Conservation (phyloP, 2,113 vertebrate genomes). For the Protomyctophum bolini region DNA sequence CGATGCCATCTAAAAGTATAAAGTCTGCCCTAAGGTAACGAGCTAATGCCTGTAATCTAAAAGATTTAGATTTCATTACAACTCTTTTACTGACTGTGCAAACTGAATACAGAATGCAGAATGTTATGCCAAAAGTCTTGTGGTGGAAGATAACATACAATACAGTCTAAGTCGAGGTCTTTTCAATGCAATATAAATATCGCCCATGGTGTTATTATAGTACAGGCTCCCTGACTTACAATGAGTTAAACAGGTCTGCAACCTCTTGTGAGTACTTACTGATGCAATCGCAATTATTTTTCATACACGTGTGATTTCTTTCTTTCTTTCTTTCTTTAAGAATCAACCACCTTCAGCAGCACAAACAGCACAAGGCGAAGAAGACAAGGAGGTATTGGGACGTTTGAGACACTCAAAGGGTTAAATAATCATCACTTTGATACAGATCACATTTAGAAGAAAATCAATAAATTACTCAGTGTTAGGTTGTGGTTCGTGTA, state of each 20-base stretch:
- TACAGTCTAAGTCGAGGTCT: too few relatives aligned
- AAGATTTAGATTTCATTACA: neutral
- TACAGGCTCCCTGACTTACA: neutral
- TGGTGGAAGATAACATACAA: conserved; percentile 3
- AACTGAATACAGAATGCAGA: conserved; percentile 18
- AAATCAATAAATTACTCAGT: too few relatives aligned
- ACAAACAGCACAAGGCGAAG: conserved; percentile 57
- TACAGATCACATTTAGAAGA: conserved; percentile 32
- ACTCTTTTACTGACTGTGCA: conserved; percentile 17
- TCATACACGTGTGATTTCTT: neutral
- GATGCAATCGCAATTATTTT: too few relatives aligned
- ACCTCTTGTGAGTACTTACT: neutral
- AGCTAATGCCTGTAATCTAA: conserved; percentile 4
- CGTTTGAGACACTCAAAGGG: conserved; percentile 82
- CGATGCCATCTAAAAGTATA: conserved; percentile 8
- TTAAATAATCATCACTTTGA: conserved; percentile 75
- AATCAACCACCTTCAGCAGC: conserved; percentile 82
- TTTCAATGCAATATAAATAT: too few relatives aligned
- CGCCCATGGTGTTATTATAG: too few relatives aligned
- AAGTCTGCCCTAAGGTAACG: conserved; percentile 24
- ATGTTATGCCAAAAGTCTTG: neutral
- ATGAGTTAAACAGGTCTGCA: neutral
- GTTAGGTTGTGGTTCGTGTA: too few relatives aligned
- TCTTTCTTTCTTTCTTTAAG: conserved; percentile 30
- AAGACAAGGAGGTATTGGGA: conserved; percentile 52